Base-by-base conservation (phyloP, 2,888 invertebrate genomes). In the Dryobotodes eremita region DNA sequence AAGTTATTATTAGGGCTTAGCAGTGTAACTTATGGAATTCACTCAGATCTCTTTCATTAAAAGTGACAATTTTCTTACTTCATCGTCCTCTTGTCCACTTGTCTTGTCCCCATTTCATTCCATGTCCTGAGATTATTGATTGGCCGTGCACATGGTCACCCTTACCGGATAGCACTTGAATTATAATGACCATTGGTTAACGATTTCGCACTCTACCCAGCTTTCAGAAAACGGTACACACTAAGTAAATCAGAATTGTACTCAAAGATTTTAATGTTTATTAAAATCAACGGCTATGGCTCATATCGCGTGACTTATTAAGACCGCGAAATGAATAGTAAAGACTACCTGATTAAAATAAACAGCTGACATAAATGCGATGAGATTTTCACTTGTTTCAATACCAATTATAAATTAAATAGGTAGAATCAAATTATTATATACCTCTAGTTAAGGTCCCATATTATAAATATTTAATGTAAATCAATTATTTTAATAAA, bases 101-200 rank as follows among this genome's bases (percentile, higher is more conserved):
- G n/a, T n/a, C n/a, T n/a, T n/a, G n/a, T n/a, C n/a, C n/a, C n/a
- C n/a, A 50, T 53, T 42, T 50, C 17, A 36, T 36, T 10, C 36
- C n/a, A 17, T 61, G 57, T 80, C 57, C 62, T 13, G 11, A 69
- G 20, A 68, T 36, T 62, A 53, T 26, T 77, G 20, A 65, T 77
- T 53, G 20, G 46, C 50, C 26, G 2, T 15, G 7, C 8, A 59
- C 65, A 36, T 88, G 83, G 89, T 80, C 83, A 77, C 81, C 77
- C 73, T 80, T 61, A 15, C 61, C 53, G 75, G 77, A 68, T 75
- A 85, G 73, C 64, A 31, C 75, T 83, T 88, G 83, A 84, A 86
- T 83, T 88, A 86, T 88, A 88, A 82, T 88, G 84, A 86, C 85
- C 80, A 86, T 82, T 77, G 85, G 81, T 83, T 77, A 88, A 87